These are phyloP conservation scores for Scaptomyza hsui DNA, from an alignment of 1,140 invertebrate genomes.

Conservation along the genomic window DNA sequence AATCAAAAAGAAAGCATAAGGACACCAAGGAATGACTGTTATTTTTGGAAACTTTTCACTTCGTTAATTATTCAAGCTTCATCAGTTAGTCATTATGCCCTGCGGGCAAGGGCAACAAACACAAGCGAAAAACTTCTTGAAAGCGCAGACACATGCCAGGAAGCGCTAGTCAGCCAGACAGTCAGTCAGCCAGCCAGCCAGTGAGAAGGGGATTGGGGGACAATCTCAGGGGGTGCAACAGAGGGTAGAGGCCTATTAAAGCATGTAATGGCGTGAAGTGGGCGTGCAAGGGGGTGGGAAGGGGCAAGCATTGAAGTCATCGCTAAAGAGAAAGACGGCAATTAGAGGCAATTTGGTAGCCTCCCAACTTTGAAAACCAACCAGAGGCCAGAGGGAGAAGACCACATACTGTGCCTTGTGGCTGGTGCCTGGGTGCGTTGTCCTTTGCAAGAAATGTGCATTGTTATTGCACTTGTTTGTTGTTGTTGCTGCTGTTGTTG, in stretches of 20 bases:
- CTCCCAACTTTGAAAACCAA: slow-evolving; percentile 3
- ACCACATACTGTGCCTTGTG: slow-evolving; percentile 37
- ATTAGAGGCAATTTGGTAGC: slow-evolving; percentile 78
- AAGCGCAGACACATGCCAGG: slow-evolving; percentile 67
- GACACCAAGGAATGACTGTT: background rate
- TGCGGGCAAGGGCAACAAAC: slow-evolving; percentile 6
- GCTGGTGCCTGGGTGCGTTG: slow-evolving; percentile 65
- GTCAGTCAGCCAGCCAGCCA: background rate
- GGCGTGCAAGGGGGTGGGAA: slow-evolving; percentile 36
- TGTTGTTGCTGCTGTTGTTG: slow-evolving; percentile 42
- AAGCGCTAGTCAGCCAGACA: slow-evolving; percentile 38
- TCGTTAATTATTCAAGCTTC: slow-evolving; percentile 4
- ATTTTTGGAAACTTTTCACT: background rate
- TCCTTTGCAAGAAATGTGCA: slow-evolving; percentile 59
- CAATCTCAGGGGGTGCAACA: background rate
- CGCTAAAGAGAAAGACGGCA: slow-evolving; percentile 63
- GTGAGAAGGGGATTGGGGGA: slow-evolving; percentile 15
- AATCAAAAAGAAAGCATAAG: background rate
- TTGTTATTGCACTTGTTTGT: slow-evolving; percentile 37
- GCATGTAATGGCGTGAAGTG: slow-evolving; percentile 77
- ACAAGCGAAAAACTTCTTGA: slow-evolving; percentile 21
- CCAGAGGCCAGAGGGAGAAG: background rate
- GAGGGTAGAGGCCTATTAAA: slow-evolving; percentile 72
- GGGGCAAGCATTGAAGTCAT: slow-evolving; percentile 49
- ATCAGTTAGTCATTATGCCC: slow-evolving; percentile 8